phyloP scores from a whole-genome alignment of 2,888 invertebrate species.

The Labia minor region DNA sequence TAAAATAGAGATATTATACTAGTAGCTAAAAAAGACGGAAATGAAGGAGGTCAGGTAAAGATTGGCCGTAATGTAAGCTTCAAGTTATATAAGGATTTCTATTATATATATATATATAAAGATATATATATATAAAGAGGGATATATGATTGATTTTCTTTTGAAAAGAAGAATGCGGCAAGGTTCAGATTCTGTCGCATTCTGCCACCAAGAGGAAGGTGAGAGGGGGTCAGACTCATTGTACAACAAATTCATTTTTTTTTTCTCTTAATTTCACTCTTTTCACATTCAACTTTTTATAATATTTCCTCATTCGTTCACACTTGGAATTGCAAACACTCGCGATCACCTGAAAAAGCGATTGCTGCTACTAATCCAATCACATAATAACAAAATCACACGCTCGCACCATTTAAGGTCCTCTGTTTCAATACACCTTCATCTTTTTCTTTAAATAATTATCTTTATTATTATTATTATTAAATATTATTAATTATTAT shows the following conservation, averaged over 20 bases:
- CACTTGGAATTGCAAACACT: background rate
- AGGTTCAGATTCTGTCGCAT: background rate
- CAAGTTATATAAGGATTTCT: background rate
- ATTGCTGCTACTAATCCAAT: background rate
- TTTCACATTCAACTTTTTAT: too few relatives aligned
- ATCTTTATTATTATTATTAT: too few relatives aligned
- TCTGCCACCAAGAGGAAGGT: background rate
- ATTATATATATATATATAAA: background rate
- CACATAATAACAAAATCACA: constrained; percentile 3
- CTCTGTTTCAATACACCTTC: too few relatives aligned
- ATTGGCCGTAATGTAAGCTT: constrained; percentile 1
- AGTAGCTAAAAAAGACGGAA: background rate
- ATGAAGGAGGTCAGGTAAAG: background rate
- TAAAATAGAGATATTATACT: background rate
- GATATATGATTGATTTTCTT: background rate
- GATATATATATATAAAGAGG: background rate
- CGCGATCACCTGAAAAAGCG: background rate
- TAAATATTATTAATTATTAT: too few relatives aligned
- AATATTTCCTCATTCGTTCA: background rate
- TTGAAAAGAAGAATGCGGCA: constrained; percentile 3
- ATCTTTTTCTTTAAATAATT: too few relatives aligned
- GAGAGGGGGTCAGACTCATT: background rate
- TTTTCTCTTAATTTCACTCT: background rate
- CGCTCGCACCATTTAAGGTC: background rate
- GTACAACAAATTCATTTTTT: background rate